Conservation (phyloP, 1,140 invertebrate genomes). For the Pteromalus puparum region DNA sequence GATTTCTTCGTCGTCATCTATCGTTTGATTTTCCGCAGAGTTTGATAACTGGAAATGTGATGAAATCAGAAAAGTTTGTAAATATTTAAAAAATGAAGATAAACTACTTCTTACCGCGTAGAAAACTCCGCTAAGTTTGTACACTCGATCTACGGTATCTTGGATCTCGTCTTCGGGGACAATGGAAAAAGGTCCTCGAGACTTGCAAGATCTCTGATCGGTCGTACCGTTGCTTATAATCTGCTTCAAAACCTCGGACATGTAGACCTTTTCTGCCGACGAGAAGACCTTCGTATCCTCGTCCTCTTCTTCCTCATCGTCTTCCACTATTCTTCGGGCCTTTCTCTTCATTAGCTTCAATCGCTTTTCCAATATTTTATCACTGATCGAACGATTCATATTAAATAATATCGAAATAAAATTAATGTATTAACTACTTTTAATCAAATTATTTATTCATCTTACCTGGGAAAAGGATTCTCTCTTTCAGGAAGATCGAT, state of each 20-base stretch:
- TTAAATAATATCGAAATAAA: conserved; percentile 28
- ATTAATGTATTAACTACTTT: too few species aligned
- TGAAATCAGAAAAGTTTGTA: too few species aligned
- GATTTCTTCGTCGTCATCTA: conserved; percentile 70
- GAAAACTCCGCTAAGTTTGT: conserved; percentile 73
- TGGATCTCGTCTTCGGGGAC: conserved; percentile 70
- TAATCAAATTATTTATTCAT: too few species aligned
- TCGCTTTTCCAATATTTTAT: conserved; percentile 65
- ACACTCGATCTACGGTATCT: conserved; percentile 72
- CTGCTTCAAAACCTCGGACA: conserved; percentile 72
- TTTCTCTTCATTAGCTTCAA: conserved; percentile 52
- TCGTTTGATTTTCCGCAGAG: conserved; percentile 73
- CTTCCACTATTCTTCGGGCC: conserved; percentile 44
- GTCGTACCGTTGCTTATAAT: conserved; percentile 70
- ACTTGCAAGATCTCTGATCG: conserved; percentile 59
- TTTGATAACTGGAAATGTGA: conserved; percentile 70
- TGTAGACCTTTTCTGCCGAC: conserved; percentile 69
- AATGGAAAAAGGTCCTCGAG: conserved; percentile 63
- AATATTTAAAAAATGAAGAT: background rate
- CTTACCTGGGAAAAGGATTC: conserved; percentile 81
- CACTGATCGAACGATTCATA: conserved; percentile 53
- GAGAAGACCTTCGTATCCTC: conserved; percentile 25
- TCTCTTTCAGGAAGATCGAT: conserved; percentile 79
- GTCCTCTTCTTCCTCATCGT: conserved; percentile 61
- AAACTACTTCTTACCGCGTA: conserved; percentile 71